Conservation (phyloP, 2,888 invertebrate genomes). For the Torymus auratus region DNA sequence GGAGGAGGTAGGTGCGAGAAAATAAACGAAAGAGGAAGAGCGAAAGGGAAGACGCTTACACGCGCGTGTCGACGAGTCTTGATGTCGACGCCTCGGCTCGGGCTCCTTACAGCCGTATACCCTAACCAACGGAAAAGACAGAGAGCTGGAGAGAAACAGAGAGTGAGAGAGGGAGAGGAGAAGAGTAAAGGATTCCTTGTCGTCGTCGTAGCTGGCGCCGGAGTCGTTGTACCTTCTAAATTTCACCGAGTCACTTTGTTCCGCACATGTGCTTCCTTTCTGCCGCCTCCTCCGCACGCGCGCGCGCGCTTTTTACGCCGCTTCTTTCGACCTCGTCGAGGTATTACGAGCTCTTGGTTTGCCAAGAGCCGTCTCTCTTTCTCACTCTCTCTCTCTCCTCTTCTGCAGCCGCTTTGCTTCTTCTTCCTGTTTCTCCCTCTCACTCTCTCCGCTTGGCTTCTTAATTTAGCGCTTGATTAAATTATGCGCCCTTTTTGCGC, state of each 20-base stretch:
- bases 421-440: no score
- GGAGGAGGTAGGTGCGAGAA: conserved; percentile 2
- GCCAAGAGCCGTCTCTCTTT: neutral
- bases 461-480: conserved; percentile 41
- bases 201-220: neutral
- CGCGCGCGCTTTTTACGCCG: neutral
- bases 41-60: neutral
- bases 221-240: conserved; percentile 35
- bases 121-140: no score
- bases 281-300: neutral
- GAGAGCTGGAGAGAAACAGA: no score
- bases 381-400: conserved; percentile 1
- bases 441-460: neutral
- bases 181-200: conserved; percentile 19
- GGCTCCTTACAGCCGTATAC: conserved; percentile 14
- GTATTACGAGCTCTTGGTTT: conserved; percentile 32
- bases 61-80: conserved; percentile 14
- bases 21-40: conserved; percentile 14
- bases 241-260: conserved; percentile 47
- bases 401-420: neutral
- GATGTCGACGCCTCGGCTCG: conserved; percentile 34
- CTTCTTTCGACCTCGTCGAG: neutral
- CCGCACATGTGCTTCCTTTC: conserved; percentile 45
- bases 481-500: conserved; percentile 13
- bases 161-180: no score